Conservation (phyloP, 2,797 vertebrate genomes). For the Holocentrus rufus region DNA sequence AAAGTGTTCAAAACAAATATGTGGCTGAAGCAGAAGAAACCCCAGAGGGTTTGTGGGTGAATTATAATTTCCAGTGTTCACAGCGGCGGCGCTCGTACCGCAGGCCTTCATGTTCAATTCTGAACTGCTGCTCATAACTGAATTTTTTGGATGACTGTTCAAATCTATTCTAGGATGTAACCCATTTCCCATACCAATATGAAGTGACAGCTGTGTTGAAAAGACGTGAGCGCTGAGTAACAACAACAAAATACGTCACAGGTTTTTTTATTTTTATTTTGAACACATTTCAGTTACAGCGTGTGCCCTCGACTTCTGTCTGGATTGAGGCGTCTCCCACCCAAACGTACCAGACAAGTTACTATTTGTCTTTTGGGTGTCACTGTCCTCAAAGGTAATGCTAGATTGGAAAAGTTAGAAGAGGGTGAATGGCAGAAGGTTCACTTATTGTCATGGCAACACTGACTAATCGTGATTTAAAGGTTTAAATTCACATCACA, state of each 20-base stretch:
- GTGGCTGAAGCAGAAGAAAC: slow-evolving; percentile 18
- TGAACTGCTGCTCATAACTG: slow-evolving; percentile 48
- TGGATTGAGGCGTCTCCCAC: slow-evolving; percentile 39
- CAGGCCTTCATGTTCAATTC: slow-evolving; percentile 8
- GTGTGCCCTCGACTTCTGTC: slow-evolving; percentile 39
- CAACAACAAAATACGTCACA: slow-evolving; percentile 43
- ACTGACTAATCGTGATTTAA: slow-evolving; percentile 12
- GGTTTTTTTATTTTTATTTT: slow-evolving; percentile 28
- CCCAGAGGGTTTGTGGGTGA: slow-evolving; percentile 39
- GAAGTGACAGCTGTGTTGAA: slow-evolving; percentile 43
- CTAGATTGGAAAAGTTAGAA: slow-evolving; percentile 18
- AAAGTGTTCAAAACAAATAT: slow-evolving; percentile 14
- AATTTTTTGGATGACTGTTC: no score
- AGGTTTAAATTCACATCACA: not conserved
- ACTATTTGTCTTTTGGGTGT: slow-evolving; percentile 41
- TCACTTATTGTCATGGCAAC: slow-evolving; percentile 5
- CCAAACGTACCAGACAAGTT: slow-evolving; percentile 46
- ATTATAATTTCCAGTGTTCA: slow-evolving; percentile 37
- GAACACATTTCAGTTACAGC: slow-evolving; percentile 44
- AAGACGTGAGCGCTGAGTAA: slow-evolving; percentile 22
- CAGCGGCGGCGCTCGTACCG: slow-evolving; percentile 22
- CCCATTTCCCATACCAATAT: slow-evolving; percentile 39
- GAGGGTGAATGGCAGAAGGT: slow-evolving; percentile 27
- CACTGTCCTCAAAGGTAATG: slow-evolving; percentile 37
- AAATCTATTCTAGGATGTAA: slow-evolving; percentile 30